phyloP scores from a whole-genome alignment of 2,797 vertebrate genomes.

The Todus mexicanus region DNA sequence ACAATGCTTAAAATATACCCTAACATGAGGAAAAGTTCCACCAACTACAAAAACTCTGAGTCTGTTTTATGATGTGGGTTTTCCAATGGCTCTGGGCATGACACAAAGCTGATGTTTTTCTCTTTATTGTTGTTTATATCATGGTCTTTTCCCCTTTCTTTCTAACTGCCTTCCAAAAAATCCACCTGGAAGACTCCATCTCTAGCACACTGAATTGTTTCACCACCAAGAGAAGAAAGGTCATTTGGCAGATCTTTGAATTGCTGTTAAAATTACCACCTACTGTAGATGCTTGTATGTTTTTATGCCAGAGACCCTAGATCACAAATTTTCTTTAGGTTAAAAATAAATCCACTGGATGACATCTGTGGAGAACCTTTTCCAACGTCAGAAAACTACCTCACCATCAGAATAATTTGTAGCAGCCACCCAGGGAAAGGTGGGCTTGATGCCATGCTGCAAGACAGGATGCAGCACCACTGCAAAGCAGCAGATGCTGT shows the following conservation, averaged over 20 bases:
- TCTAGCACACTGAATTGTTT: background rate
- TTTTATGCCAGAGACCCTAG: background rate
- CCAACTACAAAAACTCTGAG: background rate
- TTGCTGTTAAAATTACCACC: background rate
- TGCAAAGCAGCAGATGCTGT: background rate
- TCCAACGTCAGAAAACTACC: background rate
- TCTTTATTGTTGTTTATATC: background rate
- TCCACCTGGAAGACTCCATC: background rate
- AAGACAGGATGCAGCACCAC: background rate
- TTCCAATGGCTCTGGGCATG: background rate
- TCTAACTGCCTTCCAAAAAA: background rate
- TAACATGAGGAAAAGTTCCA: background rate
- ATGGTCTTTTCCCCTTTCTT: background rate
- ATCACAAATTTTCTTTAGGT: background rate
- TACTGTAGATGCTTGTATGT: background rate
- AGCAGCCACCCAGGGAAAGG: background rate
- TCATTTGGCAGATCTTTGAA: background rate
- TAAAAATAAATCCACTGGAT: background rate
- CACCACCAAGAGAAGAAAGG: background rate
- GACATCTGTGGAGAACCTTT: background rate
- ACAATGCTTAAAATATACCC: background rate
- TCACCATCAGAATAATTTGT: background rate
- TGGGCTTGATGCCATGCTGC: fast-evolving
- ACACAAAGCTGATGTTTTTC: background rate
- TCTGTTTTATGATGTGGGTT: background rate